Evolutionary conservation across 2,113 vertebrate genomes (phyloP).

Genomic region (Mohoua ochrocephala): DNA sequence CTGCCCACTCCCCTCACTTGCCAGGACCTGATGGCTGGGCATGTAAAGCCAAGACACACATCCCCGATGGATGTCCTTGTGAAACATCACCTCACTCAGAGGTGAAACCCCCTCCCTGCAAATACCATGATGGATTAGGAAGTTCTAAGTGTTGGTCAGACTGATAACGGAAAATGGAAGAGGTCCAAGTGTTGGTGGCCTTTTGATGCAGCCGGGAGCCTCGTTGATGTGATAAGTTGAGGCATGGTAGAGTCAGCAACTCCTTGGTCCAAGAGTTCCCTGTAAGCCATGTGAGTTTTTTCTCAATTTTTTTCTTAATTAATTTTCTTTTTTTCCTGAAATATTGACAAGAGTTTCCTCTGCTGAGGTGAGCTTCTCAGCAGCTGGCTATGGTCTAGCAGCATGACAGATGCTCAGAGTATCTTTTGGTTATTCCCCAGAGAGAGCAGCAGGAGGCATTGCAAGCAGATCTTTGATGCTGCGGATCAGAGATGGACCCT

Average conservation of each 20-base stretch:
- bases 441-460: not conserved
- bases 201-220: not conserved
- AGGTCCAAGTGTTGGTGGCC: not conserved
- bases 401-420: not conserved
- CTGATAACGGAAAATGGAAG: not conserved
- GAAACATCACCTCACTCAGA: not conserved
- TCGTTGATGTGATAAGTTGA: not conserved
- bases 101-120: not conserved
- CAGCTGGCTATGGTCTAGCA: not conserved
- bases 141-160: not conserved
- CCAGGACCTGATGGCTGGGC: not conserved
- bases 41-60: not conserved
- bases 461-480: constrained; percentile 40
- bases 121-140: not conserved
- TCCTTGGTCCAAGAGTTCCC: not conserved
- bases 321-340: not conserved
- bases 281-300: accelerated
- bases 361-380: not conserved
- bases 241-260: not conserved
- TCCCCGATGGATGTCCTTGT: accelerated
- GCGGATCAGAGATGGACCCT: constrained; percentile 69
- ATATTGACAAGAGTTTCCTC: not conserved
- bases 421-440: constrained; percentile 46
- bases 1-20: not conserved
- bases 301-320: not conserved